Evolutionary conservation across 2,797 vertebrate species (phyloP).

Genomic region (Zenarchopterus dispar): DNA sequence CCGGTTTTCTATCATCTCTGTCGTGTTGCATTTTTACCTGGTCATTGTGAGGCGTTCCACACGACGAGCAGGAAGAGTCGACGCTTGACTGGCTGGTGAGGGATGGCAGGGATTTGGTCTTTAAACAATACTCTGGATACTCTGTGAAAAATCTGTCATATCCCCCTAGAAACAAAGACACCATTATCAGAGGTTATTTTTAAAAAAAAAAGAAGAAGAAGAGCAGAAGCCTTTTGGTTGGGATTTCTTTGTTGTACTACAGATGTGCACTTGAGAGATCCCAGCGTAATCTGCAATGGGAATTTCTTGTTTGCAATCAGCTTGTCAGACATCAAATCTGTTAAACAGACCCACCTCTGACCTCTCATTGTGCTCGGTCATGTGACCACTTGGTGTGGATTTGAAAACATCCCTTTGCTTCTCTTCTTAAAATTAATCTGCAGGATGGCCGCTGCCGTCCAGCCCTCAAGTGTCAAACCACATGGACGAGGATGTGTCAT

Average conservation of each 20-base stretch:
- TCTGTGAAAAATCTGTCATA: conserved; percentile 83
- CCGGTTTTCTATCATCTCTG: not conserved
- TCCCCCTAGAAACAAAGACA: conserved; percentile 72
- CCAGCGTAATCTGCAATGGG: conserved; percentile 2
- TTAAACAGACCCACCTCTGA: conserved; percentile 6
- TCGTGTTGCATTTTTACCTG: conserved; percentile 70
- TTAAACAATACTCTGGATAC: conserved; percentile 85
- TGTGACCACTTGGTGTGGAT: conserved; percentile 20
- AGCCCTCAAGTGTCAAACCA: conserved; percentile 34
- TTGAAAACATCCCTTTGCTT: conserved; percentile 36
- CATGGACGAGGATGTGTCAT: conserved; percentile 43
- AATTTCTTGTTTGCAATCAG: conserved; percentile 12
- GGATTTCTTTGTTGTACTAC: not conserved
- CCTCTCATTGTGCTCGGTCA: conserved; percentile 6
- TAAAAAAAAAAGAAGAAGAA: not conserved
- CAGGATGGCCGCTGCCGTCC: conserved; percentile 13
- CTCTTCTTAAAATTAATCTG: conserved; percentile 9
- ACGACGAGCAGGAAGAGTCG: conserved; percentile 80
- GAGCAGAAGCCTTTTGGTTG: not conserved
- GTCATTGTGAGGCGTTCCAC: conserved; percentile 83
- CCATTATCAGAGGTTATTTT: not conserved
- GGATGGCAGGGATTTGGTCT: conserved; percentile 78
- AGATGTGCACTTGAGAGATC: not conserved
- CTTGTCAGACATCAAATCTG: conserved; percentile 18
- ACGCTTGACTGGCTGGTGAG: conserved; percentile 75